Conservation (phyloP, 2,888 invertebrate genomes). For the Octonoba sinensis region DNA sequence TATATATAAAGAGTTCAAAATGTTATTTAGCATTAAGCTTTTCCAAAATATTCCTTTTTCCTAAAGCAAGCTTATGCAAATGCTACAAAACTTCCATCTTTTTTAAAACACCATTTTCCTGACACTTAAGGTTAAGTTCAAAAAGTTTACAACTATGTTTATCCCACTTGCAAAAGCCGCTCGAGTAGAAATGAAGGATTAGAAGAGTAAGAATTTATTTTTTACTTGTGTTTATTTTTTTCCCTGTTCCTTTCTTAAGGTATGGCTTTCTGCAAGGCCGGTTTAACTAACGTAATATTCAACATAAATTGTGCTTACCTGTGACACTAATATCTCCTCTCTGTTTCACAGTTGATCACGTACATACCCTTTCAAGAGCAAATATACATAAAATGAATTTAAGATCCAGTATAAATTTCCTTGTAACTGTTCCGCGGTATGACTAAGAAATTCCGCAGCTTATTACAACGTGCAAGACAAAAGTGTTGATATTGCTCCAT, state of each 20-base stretch:
- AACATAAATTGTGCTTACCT: conserved; percentile 16
- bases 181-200: conserved; percentile 14
- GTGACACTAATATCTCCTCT: conserved; percentile 1
- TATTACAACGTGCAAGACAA: conserved; percentile 13
- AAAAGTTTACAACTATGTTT: conserved; percentile 24
- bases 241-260: conserved; percentile 9
- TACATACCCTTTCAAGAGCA: conserved; percentile 31
- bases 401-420: conserved; percentile 21
- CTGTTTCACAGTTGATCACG: conserved; percentile 24
- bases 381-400: conserved; percentile 37
- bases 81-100: conserved; percentile 25
- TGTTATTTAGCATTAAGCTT: no score
- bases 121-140: conserved; percentile 25
- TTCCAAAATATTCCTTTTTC: no score
- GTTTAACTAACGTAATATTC: conserved; percentile 16
- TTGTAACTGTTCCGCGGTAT: conserved; percentile 24
- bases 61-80: conserved; percentile 18
- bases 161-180: conserved; percentile 27
- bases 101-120: conserved; percentile 14
- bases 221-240: neutral
- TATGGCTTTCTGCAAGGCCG: conserved; percentile 15
- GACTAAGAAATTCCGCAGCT: conserved; percentile 1
- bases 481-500: no score
- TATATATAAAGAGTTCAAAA: no score
- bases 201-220: conserved; percentile 12